phyloP scores from a whole-genome alignment of 2,113 vertebrate species.

The Salvelinus fontinalis region DNA sequence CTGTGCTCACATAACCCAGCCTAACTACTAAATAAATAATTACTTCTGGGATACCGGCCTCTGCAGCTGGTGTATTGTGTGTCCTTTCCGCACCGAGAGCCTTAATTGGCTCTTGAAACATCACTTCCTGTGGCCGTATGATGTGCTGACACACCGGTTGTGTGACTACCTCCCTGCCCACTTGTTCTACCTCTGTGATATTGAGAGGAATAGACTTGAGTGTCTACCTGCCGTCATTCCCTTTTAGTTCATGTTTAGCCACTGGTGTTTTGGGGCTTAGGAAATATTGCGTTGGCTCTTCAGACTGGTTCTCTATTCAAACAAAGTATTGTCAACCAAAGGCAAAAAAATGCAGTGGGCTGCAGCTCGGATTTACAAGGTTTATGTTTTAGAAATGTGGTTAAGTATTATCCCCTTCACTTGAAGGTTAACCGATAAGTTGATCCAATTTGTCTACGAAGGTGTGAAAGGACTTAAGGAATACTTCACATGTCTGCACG shows the following conservation, averaged over 20 bases:
- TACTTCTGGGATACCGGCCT: not conserved
- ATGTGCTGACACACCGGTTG: not conserved
- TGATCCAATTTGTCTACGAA: constrained; percentile 76
- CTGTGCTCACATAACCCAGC: not conserved
- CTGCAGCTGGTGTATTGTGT: not conserved
- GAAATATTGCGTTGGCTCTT: not conserved
- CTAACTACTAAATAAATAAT: not conserved
- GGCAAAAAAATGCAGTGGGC: constrained; percentile 42
- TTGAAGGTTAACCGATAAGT: constrained; percentile 77
- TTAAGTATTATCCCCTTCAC: constrained; percentile 66
- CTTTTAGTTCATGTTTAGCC: constrained; percentile 10
- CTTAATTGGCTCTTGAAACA: constrained; percentile 15
- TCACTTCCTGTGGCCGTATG: not conserved
- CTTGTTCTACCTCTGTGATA: not conserved
- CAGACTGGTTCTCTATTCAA: constrained; percentile 22
- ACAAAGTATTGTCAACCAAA: constrained; percentile 54
- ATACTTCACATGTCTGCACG: constrained; percentile 68
- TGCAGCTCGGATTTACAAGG: constrained; percentile 20
- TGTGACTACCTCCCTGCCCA: not conserved
- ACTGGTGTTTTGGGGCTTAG: constrained; percentile 12
- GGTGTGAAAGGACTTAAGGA: constrained; percentile 72
- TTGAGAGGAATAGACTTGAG: not conserved
- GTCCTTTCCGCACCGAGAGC: not conserved
- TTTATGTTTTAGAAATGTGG: constrained; percentile 61
- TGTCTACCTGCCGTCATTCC: not conserved